Conservation (phyloP, 2,113 vertebrate species). For the Aplodontia rufa region DNA sequence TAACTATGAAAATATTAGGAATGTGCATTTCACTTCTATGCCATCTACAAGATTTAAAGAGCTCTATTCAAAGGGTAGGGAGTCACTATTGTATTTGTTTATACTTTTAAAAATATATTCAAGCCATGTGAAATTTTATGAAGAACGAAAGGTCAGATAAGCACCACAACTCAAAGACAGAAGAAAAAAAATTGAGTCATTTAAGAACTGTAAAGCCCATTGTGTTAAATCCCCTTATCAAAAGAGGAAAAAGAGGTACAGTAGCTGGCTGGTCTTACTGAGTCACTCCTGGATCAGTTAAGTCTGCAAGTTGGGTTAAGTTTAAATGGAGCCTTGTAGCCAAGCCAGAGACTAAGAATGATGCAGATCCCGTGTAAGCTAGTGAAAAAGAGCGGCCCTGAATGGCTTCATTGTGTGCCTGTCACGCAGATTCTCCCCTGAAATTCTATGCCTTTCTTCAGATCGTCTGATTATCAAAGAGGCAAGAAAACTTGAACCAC, state of each 20-base stretch:
- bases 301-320: slow-evolving; percentile 71
- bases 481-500: slow-evolving; percentile 82
- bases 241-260: slow-evolving; percentile 71
- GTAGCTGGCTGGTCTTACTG: slow-evolving; percentile 71
- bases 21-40: slow-evolving; percentile 36
- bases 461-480: slow-evolving; percentile 85
- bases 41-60: slow-evolving; percentile 54
- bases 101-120: slow-evolving; percentile 69
- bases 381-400: slow-evolving; percentile 83
- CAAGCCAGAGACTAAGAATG: slow-evolving; percentile 79
- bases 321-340: slow-evolving; percentile 87
- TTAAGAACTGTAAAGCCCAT: slow-evolving; percentile 82
- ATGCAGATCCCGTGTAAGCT: slow-evolving; percentile 78
- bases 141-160: slow-evolving; percentile 68
- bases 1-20: slow-evolving; percentile 1
- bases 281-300: slow-evolving; percentile 80
- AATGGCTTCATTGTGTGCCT: slow-evolving; percentile 82
- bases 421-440: slow-evolving; percentile 77
- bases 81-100: not conserved
- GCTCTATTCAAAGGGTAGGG: not conserved
- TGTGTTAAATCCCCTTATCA: slow-evolving; percentile 78
- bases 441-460: slow-evolving; percentile 85
- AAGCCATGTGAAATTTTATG: slow-evolving; percentile 74
- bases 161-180: slow-evolving; percentile 60
- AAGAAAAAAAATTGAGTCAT: slow-evolving; percentile 66